Base-by-base conservation (phyloP, 2,113 vertebrate genomes). In the Chlorocebus sabaeus region DNA sequence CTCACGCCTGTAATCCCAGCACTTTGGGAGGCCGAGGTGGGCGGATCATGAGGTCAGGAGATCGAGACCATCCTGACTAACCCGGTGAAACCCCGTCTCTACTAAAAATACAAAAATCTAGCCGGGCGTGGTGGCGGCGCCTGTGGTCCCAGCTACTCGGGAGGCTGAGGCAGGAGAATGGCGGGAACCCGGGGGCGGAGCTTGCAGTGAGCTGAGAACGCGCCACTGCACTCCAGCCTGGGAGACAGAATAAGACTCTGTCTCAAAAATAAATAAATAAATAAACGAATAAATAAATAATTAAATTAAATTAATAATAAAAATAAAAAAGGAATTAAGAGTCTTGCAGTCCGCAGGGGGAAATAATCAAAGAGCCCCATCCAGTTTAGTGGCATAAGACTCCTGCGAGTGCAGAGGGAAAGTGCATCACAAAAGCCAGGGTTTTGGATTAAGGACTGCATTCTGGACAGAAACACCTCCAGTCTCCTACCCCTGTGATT, bases 61-160 rank as follows among this genome's bases (percentile, higher is more conserved):
- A 55, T 55, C 17, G 1, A 55, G 52, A 55, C 52, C 52, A 55
- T 55, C 52, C 52, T 55, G 17, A 6, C 52, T 55, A 6, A 18
- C 17, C 7, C 0, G 52, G 52, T 55, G 2, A 55, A 55, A 55
- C 18, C 6, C 16, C 52, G 18, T 55, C 17, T 20, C 52, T 18
- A 55, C 52, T 20, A 20, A 55, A 55, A 55, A 55, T 7, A 20
- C 17, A 55, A 55, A 55, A 20, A 38, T 38, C 6, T 20, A 55
- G 52, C 52, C 0, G 2, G 1, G 6, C 0, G 6, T 0, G 52
- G 6, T 17, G 52, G 0, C 6, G 52, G 5, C 16, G 52, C 52
- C 52, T 55, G 52, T 20, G 0, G 17, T 55, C 17, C 52, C 52
- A 55, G 52, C 52, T 55, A 0, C 52, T 55, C 6, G 0, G 52